These are phyloP conservation scores for Zaprionus davidi DNA, from an alignment of 1,140 invertebrate genomes.

Conservation along the genomic window DNA sequence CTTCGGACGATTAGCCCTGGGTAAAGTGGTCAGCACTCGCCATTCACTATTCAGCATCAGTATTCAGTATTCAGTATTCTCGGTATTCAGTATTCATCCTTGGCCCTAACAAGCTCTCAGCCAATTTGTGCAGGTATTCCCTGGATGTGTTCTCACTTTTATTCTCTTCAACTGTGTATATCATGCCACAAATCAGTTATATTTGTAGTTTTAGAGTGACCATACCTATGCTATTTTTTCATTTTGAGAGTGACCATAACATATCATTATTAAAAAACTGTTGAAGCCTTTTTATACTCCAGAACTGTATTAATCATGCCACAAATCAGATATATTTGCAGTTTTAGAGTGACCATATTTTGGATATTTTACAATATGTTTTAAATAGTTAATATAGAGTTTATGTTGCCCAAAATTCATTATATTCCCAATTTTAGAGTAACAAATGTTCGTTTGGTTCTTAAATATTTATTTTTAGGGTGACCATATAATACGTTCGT, in stretches of 20 bases:
- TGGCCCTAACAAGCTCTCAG: conserved; percentile 1
- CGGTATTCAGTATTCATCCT: conserved; percentile 12
- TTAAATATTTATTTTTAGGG: neutral
- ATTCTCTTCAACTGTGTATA: neutral
- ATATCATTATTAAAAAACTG: neutral
- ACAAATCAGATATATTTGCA: neutral
- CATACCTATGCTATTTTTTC: neutral
- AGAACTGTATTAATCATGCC: too few relatives aligned
- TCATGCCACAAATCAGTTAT: neutral
- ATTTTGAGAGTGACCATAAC: neutral
- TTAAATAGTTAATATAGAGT: too few relatives aligned
- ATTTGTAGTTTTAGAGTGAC: neutral
- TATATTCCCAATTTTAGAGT: neutral
- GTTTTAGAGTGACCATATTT: neutral
- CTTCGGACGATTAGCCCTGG: conserved; percentile 71
- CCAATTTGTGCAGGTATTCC: conserved; percentile 12
- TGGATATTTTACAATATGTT: too few relatives aligned
- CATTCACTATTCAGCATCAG: conserved; percentile 16
- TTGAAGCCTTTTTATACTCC: neutral
- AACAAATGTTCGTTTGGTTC: too few relatives aligned
- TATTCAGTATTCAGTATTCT: conserved; percentile 5
- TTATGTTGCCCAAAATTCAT: too few relatives aligned
- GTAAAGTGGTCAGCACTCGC: conserved; percentile 56
- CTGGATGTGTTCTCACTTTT: neutral
- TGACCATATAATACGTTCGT: neutral